Evolutionary conservation across 2,888 invertebrate species (phyloP).

Genomic region (Lepidocyrtoides sp.): DNA sequence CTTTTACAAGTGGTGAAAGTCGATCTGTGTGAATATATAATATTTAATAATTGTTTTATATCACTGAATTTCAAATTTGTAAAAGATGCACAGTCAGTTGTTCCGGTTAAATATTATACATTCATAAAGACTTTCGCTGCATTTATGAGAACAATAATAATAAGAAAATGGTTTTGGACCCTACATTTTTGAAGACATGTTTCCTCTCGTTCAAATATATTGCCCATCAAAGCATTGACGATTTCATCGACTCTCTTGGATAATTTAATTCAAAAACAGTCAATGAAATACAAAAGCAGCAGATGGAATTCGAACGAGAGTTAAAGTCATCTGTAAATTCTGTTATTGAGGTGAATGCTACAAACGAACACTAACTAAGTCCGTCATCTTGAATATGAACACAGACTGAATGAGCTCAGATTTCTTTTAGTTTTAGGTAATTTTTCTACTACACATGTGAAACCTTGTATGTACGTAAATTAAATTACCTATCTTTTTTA

Average conservation of each 20-base stretch:
- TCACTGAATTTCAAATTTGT: slow-evolving; percentile 24
- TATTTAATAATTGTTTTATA: slow-evolving; percentile 33
- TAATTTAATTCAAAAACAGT: background rate
- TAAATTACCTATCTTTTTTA: background rate
- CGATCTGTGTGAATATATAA: slow-evolving; percentile 22
- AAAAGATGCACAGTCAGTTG: slow-evolving; percentile 36
- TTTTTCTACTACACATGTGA: background rate
- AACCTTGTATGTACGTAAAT: background rate
- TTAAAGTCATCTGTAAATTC: slow-evolving; percentile 35
- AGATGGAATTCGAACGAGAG: slow-evolving; percentile 40
- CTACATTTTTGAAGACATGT: slow-evolving; percentile 47
- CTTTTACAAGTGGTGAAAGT: background rate
- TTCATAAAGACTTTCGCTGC: slow-evolving; percentile 14
- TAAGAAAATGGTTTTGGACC: slow-evolving; percentile 67
- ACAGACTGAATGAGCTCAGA: slow-evolving; percentile 79
- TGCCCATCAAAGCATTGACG: background rate
- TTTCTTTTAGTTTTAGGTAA: slow-evolving; percentile 48
- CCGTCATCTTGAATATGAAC: slow-evolving; percentile 72
- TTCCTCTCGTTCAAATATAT: slow-evolving; percentile 36
- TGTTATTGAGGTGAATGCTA: slow-evolving; percentile 58
- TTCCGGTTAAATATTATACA: slow-evolving; percentile 64
- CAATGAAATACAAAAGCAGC: background rate
- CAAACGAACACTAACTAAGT: slow-evolving; percentile 48
- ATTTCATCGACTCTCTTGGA: background rate
- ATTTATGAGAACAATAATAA: slow-evolving; percentile 3